phyloP scores from a whole-genome alignment of 2,113 vertebrate species.

The Tychaedon coryphoeus region DNA sequence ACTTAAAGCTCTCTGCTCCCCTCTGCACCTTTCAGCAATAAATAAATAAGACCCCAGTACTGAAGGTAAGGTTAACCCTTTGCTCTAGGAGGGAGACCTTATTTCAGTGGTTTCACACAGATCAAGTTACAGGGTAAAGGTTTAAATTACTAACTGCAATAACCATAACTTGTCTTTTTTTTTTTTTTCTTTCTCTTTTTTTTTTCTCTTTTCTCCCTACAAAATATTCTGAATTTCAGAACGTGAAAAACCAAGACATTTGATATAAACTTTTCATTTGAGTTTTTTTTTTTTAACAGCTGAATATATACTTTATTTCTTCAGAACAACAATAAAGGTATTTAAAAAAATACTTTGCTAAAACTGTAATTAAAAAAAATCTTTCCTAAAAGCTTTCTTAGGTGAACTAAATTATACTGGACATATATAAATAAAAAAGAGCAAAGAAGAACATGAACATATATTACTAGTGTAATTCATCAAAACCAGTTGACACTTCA shows the following conservation, averaged over 20 bases:
- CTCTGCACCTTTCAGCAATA: background rate
- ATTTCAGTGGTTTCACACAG: background rate
- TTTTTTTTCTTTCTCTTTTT: background rate
- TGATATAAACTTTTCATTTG: background rate
- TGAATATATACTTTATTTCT: slow-evolving; percentile 32
- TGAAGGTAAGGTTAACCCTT: background rate
- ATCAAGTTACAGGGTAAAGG: background rate
- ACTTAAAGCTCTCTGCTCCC: background rate
- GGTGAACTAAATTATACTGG: slow-evolving; percentile 76
- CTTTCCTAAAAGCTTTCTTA: slow-evolving; percentile 66
- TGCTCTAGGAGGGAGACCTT: background rate
- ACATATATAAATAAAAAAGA: slow-evolving; percentile 78
- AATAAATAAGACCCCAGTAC: background rate
- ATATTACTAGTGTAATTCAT: slow-evolving; percentile 79
- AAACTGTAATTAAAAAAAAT: slow-evolving; percentile 36
- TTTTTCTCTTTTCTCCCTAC: background rate
- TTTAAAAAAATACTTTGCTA: slow-evolving; percentile 50
- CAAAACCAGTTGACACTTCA: slow-evolving; percentile 82
- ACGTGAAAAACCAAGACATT: background rate
- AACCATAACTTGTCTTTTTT: background rate
- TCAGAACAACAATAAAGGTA: slow-evolving; percentile 31
- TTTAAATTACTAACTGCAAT: background rate
- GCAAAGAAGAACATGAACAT: slow-evolving; percentile 79
- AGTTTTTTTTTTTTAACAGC: background rate
- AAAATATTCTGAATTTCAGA: background rate